Conservation (phyloP, 2,113 vertebrate species). For the Ranitomeya variabilis region DNA sequence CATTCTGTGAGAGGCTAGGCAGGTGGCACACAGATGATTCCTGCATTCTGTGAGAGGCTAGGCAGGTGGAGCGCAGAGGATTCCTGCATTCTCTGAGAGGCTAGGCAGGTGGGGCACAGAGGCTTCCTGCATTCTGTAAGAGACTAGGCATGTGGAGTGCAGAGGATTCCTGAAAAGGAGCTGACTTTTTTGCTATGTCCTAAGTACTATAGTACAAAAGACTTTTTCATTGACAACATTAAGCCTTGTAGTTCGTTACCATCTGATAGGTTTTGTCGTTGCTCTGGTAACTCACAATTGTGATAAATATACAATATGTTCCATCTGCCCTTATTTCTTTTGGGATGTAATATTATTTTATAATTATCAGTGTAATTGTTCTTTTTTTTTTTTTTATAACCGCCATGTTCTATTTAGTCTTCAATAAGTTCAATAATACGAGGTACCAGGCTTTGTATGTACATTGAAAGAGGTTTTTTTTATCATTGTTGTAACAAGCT, state of each 20-base stretch:
- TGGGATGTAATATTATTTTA: background rate
- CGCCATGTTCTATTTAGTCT: background rate
- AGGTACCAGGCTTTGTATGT: background rate
- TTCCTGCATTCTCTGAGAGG: no score
- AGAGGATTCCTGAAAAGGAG: no score
- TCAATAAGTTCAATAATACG: background rate
- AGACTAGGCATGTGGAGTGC: no score
- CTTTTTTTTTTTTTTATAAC: background rate
- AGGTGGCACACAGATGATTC: no score
- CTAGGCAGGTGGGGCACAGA: no score
- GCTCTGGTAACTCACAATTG: background rate
- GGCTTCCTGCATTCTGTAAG: no score
- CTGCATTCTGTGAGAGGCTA: no score
- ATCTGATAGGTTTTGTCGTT: background rate
- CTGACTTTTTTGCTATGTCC: background rate
- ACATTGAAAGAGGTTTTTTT: background rate
- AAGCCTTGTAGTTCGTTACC: background rate
- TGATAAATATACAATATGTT: constrained; percentile 23
- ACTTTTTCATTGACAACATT: background rate
- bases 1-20: no score
- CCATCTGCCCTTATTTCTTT: background rate
- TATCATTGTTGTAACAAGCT: background rate
- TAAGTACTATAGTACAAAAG: background rate
- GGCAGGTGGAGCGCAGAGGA: no score
- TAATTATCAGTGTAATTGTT: background rate